Percentiles rank a stretch among this genome's conserved stretches.
phyloP scores from a whole-genome alignment of 2,113 vertebrate genomes.

The Eolophus roseicapilla region DNA sequence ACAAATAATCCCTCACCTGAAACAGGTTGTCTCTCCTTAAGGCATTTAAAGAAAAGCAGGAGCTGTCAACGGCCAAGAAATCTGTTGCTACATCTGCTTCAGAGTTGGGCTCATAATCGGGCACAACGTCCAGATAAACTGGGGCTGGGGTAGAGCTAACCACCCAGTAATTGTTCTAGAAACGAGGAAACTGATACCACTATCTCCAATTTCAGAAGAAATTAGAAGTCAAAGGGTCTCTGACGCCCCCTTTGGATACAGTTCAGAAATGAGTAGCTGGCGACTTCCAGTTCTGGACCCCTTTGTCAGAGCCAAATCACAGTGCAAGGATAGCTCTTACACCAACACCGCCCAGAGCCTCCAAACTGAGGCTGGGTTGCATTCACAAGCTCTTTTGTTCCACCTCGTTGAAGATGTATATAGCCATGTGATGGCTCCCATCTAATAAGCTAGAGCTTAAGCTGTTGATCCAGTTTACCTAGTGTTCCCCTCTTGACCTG shows the following conservation, averaged over 20 bases:
- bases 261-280: background rate
- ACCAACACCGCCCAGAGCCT: background rate
- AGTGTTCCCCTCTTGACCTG: background rate
- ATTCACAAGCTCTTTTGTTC: background rate
- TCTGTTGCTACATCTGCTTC: background rate
- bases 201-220: background rate
- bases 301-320: background rate
- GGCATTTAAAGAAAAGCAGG: background rate
- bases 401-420: background rate
- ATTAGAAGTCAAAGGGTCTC: background rate
- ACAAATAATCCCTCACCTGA: constrained; percentile 10
- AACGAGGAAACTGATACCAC: background rate
- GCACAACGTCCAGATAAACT: background rate
- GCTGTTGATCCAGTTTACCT: background rate
- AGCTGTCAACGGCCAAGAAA: background rate
- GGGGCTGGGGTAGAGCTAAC: constrained; percentile 15
- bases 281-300: accelerated
- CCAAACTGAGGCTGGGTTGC: background rate
- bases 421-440: background rate
- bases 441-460: background rate
- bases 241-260: background rate
- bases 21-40: background rate
- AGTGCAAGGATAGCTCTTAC: background rate
- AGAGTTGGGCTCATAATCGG: background rate
- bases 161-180: constrained; percentile 2